A percentile compares a stretch with the other conserved stretches of the same genome.
Conservation (phyloP, 2,113 vertebrate species). For the Pantherophis guttatus region DNA sequence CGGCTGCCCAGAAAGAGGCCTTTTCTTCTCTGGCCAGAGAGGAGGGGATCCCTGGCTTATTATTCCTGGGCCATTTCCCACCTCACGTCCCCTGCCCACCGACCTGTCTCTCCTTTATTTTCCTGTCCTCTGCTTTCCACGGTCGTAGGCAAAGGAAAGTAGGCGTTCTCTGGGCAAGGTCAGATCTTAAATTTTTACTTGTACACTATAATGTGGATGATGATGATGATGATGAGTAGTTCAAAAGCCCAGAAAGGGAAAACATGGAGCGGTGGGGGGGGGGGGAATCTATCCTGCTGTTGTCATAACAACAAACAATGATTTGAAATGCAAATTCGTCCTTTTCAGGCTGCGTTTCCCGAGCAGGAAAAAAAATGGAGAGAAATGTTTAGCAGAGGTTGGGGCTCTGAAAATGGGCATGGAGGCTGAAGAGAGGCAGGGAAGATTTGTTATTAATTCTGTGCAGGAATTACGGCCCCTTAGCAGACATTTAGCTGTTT, state of each 20-base stretch:
- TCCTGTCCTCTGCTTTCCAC: conserved; percentile 21
- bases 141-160: conserved; percentile 17
- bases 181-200: conserved; percentile 1
- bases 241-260: conserved; percentile 8
- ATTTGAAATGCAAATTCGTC: conserved; percentile 72
- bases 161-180: conserved; percentile 18
- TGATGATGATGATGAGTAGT: not conserved
- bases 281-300: conserved; percentile 50
- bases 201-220: conserved; percentile 17
- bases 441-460: conserved; percentile 33
- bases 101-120: not conserved
- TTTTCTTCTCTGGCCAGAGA: not conserved
- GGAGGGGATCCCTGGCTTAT: not conserved
- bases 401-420: conserved; percentile 54
- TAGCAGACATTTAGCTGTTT: not conserved
- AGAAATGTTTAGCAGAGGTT: conserved; percentile 41
- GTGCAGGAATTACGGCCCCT: not conserved
- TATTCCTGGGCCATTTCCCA: not conserved
- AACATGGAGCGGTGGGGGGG: conserved; percentile 34
- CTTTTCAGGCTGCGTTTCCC: conserved; percentile 40
- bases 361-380: conserved; percentile 42
- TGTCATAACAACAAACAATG: conserved; percentile 75
- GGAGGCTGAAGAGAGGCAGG: conserved; percentile 40
- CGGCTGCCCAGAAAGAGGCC: not conserved
- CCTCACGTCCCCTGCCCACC: not conserved